Percentiles rank a stretch among this genome's conserved stretches.
Conservation (phyloP, 2,113 vertebrate species). For the Garra rufa region DNA sequence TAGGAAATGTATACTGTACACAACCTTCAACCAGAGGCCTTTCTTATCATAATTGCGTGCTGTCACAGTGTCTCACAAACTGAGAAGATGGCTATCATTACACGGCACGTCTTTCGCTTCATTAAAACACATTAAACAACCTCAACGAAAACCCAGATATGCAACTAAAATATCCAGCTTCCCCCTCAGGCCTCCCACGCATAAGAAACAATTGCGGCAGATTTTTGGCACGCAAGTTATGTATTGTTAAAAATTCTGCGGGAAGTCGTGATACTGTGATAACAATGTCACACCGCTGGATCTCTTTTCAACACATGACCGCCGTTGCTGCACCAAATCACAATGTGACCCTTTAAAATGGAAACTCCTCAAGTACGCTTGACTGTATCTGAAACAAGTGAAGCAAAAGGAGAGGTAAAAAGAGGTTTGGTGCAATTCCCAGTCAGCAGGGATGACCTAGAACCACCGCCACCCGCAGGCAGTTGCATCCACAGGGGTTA, state of each 20-base stretch:
- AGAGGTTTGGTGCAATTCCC: neutral
- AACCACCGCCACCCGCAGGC: neutral
- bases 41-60: neutral
- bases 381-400: constrained; percentile 4
- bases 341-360: neutral
- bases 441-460: neutral
- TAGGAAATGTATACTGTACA: neutral
- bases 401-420: constrained; percentile 23
- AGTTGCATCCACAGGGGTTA: constrained; percentile 46
- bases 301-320: neutral
- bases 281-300: constrained; percentile 18
- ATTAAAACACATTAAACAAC: constrained; percentile 24
- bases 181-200: constrained; percentile 17
- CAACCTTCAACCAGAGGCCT: neutral
- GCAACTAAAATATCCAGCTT: constrained; percentile 22
- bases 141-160: neutral
- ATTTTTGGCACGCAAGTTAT: constrained; percentile 19
- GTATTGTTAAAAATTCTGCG: constrained; percentile 10
- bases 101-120: neutral
- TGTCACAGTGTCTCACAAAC: neutral
- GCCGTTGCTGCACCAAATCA: neutral
- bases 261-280: constrained; percentile 28
- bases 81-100: neutral
- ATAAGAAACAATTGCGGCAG: constrained; percentile 17
- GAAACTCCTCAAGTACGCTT: neutral